phyloP scores from a whole-genome alignment of 2,888 invertebrate genomes.

The Tyria jacobaeae region DNA sequence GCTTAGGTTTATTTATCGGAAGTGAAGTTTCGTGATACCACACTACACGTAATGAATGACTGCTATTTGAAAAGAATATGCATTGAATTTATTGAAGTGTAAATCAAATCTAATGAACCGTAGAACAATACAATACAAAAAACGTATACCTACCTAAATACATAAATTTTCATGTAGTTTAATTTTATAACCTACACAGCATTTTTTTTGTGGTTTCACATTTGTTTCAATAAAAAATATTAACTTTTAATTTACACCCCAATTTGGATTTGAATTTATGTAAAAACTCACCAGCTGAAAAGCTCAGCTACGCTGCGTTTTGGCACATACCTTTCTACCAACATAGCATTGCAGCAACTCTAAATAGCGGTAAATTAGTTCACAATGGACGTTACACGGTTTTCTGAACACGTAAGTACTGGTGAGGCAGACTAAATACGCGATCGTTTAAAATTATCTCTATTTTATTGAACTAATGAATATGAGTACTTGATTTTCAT shows the following conservation, averaged over 20 bases:
- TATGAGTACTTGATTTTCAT: not conserved
- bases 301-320: not conserved
- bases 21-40: too few species aligned
- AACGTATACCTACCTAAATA: too few species aligned
- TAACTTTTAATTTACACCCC: not conserved
- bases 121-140: too few species aligned
- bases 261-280: not conserved
- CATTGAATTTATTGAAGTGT: too few species aligned
- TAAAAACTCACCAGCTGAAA: not conserved
- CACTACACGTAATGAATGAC: too few species aligned
- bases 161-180: too few species aligned
- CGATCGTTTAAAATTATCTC: not conserved
- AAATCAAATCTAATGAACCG: too few species aligned
- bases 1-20: too few species aligned
- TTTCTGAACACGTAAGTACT: conserved; percentile 27
- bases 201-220: too few species aligned
- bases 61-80: too few species aligned
- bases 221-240: too few species aligned
- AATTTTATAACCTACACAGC: too few species aligned
- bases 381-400: conserved; percentile 34
- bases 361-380: conserved; percentile 34
- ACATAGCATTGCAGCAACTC: conserved; percentile 28
- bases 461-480: not conserved
- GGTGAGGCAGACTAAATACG: not conserved
- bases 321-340: not conserved